Evolutionary conservation across 2,797 vertebrate species (phyloP).

Genomic region (Eutrigla gurnardus): DNA sequence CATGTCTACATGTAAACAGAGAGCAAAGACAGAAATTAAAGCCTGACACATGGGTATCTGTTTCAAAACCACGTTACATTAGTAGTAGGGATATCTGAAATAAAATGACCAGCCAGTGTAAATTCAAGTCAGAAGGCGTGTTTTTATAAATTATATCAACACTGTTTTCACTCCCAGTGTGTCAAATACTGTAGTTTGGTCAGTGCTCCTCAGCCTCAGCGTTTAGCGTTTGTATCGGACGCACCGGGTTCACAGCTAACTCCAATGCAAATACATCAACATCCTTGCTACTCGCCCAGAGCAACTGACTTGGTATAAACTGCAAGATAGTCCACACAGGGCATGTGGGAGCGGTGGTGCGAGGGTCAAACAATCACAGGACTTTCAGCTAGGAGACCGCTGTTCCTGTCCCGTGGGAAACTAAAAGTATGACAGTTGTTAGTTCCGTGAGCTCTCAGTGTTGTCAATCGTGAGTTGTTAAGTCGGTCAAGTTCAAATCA

Average conservation of each 20-base stretch:
- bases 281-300: not conserved
- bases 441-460: too few relatives aligned
- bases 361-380: too few relatives aligned
- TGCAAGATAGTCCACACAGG: too few relatives aligned
- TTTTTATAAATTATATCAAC: not conserved
- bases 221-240: not conserved
- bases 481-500: too few relatives aligned
- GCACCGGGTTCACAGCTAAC: not conserved
- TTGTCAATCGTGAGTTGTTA: too few relatives aligned
- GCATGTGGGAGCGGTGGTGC: too few relatives aligned
- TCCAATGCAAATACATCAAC: not conserved
- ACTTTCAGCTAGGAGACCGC: too few relatives aligned
- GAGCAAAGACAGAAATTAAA: constrained; percentile 6
- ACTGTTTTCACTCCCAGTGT: not conserved
- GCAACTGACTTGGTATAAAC: too few relatives aligned
- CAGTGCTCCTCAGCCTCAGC: not conserved
- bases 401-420: too few relatives aligned
- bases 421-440: too few relatives aligned
- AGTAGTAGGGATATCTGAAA: not conserved
- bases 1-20: constrained; percentile 82
- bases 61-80: not conserved
- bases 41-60: not conserved
- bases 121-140: too few relatives aligned
- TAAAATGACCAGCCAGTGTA: not conserved
- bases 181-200: not conserved